phyloP scores from a whole-genome alignment of 1,140 invertebrate species.

The Zaprionus davidi region DNA sequence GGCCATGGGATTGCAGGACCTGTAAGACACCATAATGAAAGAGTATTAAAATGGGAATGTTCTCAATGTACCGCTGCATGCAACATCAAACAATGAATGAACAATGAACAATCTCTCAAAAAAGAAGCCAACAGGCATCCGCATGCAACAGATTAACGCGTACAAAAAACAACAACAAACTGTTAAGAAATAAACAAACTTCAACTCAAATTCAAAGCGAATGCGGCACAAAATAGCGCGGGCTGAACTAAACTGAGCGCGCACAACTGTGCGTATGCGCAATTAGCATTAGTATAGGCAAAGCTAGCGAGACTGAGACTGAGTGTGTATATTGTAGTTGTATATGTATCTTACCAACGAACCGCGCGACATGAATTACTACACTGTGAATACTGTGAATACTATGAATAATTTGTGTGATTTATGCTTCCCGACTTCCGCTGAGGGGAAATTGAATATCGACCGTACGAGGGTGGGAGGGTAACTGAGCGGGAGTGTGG shows the following conservation, averaged over 20 bases:
- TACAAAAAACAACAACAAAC: conserved; percentile 37
- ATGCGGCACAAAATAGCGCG: conserved; percentile 19
- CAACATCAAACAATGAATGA: conserved; percentile 41
- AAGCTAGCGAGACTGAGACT: conserved; percentile 9
- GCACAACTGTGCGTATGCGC: conserved; percentile 74
- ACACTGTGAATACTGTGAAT: conserved; percentile 15
- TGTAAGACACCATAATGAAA: conserved; percentile 50
- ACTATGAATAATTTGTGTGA: conserved; percentile 3
- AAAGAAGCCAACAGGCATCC: conserved; percentile 33
- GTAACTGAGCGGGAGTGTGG: not conserved
- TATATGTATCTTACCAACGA: conserved; percentile 59
- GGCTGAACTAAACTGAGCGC: conserved; percentile 34
- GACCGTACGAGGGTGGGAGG: not conserved
- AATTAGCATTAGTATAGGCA: conserved; percentile 63
- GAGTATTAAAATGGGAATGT: conserved; percentile 1
- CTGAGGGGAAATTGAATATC: conserved; percentile 12
- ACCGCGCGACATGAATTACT: conserved; percentile 33
- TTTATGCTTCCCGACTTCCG: conserved; percentile 37
- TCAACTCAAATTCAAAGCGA: conserved; percentile 15
- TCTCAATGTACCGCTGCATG: not conserved
- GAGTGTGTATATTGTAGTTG: conserved; percentile 1
- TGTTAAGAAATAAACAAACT: conserved; percentile 9
- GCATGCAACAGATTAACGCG: conserved; percentile 10
- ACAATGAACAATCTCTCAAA: conserved; percentile 25
- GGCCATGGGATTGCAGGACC: conserved; percentile 80